A percentile compares a stretch with the other conserved stretches of the same genome.
Evolutionary conservation across 2,113 vertebrate species (phyloP).

Genomic region (Equus przewalskii): DNA sequence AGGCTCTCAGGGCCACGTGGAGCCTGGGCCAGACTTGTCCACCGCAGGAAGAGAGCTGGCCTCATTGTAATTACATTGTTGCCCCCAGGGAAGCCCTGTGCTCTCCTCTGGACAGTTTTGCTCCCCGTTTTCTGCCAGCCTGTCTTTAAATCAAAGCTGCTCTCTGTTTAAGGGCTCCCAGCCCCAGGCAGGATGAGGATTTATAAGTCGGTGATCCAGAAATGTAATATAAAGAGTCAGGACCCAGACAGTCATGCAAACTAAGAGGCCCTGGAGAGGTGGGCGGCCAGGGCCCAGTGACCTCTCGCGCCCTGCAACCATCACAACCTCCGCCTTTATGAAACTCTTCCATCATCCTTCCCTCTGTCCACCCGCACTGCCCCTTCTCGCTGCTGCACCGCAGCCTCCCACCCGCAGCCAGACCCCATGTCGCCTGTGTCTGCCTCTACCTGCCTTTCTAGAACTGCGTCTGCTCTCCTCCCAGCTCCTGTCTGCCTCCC

Average conservation of each 20-base stretch:
- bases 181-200: slow-evolving; percentile 66
- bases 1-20: not conserved
- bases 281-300: not conserved
- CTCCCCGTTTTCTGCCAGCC: slow-evolving; percentile 1
- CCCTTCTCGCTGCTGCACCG: accelerated
- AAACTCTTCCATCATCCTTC: slow-evolving; percentile 75
- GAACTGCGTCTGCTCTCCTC: not conserved
- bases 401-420: not conserved
- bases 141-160: slow-evolving; percentile 80
- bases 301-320: not conserved
- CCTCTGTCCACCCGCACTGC: not conserved
- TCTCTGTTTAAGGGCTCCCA: slow-evolving; percentile 63
- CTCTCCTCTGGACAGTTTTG: not conserved
- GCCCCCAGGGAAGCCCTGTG: slow-evolving; percentile 32
- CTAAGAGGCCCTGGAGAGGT: slow-evolving; percentile 44
- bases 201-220: slow-evolving; percentile 70
- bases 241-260: slow-evolving; percentile 64
- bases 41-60: not conserved
- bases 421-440: not conserved
- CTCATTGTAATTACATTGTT: slow-evolving; percentile 50
- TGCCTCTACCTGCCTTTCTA: not conserved
- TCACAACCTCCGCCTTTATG: slow-evolving; percentile 65
- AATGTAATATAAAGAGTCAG: slow-evolving; percentile 78
- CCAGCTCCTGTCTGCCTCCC: not conserved
- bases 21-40: not conserved